Percentiles rank a stretch among this genome's conserved stretches.
phyloP scores from a whole-genome alignment of 2,113 vertebrate species.

The Chlorodrepanis virens region DNA sequence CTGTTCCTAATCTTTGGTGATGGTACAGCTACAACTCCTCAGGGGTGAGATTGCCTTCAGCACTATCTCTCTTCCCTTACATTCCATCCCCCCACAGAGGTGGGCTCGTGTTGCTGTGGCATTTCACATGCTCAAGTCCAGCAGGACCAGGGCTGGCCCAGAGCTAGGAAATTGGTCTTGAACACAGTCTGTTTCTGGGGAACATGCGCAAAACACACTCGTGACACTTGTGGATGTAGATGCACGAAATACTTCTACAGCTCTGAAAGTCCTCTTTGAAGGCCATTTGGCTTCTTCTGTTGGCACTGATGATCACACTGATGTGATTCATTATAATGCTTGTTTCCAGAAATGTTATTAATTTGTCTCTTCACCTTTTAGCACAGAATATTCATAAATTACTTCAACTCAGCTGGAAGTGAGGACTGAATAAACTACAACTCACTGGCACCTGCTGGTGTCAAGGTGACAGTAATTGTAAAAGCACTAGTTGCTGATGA shows the following conservation, averaged over 20 bases:
- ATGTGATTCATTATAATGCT: rapidly evolving
- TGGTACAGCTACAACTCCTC: too few relatives aligned
- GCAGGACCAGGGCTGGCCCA: neutral
- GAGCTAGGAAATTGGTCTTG: neutral
- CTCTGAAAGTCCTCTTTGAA: neutral
- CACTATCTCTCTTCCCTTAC: too few relatives aligned
- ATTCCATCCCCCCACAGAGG: too few relatives aligned
- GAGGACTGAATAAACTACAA: neutral
- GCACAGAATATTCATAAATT: neutral
- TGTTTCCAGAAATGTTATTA: neutral
- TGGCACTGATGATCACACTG: neutral
- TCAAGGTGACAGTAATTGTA: neutral
- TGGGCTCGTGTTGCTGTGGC: rapidly evolving
- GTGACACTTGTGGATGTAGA: neutral
- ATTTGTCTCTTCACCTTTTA: neutral
- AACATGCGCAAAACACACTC: neutral
- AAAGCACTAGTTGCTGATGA: neutral
- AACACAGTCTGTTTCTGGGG: neutral
- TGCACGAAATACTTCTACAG: neutral
- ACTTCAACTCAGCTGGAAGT: neutral
- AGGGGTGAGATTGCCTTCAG: too few relatives aligned
- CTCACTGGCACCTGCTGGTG: neutral
- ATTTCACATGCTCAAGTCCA: neutral
- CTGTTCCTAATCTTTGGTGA: too few relatives aligned
- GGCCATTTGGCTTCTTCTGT: neutral